Percentiles rank a stretch among this genome's conserved stretches.
phyloP scores from a whole-genome alignment of 2,797 vertebrate genomes.

The Sebastes paucispinis region DNA sequence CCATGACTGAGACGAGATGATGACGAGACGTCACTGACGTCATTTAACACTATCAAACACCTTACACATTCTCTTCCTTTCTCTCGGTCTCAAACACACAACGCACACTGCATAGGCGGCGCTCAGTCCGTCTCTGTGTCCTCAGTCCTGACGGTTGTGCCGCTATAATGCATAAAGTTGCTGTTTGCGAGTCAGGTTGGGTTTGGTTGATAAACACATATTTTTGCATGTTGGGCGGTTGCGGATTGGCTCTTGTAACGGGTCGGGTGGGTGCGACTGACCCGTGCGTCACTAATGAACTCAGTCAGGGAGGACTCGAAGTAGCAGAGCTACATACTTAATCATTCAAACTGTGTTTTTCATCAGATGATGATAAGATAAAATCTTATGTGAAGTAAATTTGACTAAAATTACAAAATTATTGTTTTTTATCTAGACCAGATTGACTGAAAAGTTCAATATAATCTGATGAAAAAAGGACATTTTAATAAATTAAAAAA shows the following conservation, averaged over 20 bases:
- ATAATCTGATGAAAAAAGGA: not conserved
- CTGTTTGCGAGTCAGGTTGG: too few species aligned
- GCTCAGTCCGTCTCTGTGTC: too few species aligned
- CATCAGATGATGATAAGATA: not conserved
- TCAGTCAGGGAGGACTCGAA: not conserved
- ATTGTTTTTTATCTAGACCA: not conserved
- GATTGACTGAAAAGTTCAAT: not conserved
- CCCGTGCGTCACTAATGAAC: not conserved
- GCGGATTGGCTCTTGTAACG: not conserved
- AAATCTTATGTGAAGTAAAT: not conserved
- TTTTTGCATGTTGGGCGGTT: not conserved
- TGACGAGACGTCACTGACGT: too few species aligned
- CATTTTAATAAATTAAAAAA: not conserved
- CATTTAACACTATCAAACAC: too few species aligned
- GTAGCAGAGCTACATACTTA: not conserved
- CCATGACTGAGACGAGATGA: too few species aligned
- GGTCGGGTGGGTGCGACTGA: too few species aligned
- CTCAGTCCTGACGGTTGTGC: not conserved
- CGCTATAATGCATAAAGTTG: too few species aligned
- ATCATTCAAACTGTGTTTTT: not conserved
- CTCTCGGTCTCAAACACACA: too few species aligned
- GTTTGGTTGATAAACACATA: not conserved
- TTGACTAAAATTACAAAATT: not conserved
- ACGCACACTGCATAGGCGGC: too few species aligned
- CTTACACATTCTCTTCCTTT: too few species aligned